Conservation (phyloP, 2,113 vertebrate genomes). For the Rhabdomys dilectus region DNA sequence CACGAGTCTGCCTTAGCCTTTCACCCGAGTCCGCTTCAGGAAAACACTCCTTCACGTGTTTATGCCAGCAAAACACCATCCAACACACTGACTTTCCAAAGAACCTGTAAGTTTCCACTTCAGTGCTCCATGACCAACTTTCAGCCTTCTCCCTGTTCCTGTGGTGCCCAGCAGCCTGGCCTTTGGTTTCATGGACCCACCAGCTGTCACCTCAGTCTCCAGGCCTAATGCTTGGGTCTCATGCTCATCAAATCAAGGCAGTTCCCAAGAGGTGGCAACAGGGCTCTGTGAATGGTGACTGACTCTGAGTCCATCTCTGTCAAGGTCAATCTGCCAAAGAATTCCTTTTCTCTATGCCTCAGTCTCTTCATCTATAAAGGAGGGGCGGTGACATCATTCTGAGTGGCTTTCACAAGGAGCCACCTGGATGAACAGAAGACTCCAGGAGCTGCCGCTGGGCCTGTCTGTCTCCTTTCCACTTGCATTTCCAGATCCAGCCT, state of each 20-base stretch:
- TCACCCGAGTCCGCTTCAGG: too few species aligned
- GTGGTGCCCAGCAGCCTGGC: not conserved
- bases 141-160: not conserved
- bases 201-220: accelerated
- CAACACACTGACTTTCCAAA: too few species aligned
- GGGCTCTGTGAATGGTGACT: not conserved
- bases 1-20: too few species aligned
- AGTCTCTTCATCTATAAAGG: not conserved
- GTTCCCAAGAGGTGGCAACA: not conserved
- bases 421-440: accelerated
- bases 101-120: too few species aligned
- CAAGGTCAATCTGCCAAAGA: not conserved
- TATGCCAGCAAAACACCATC: too few species aligned
- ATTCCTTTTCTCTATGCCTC: not conserved
- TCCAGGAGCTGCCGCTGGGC: accelerated
- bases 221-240: not conserved
- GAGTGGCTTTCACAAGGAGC: not conserved
- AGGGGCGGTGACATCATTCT: too few species aligned
- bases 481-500: not conserved
- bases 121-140: not conserved
- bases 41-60: too few species aligned
- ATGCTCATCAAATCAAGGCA: accelerated
- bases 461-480: not conserved
- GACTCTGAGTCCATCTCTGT: not conserved
- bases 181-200: not conserved